Evolutionary conservation across 1,140 invertebrate genomes (phyloP), one percentile per base, ranked within the genome.

Genomic region (Lepidurus packardi): DNA sequence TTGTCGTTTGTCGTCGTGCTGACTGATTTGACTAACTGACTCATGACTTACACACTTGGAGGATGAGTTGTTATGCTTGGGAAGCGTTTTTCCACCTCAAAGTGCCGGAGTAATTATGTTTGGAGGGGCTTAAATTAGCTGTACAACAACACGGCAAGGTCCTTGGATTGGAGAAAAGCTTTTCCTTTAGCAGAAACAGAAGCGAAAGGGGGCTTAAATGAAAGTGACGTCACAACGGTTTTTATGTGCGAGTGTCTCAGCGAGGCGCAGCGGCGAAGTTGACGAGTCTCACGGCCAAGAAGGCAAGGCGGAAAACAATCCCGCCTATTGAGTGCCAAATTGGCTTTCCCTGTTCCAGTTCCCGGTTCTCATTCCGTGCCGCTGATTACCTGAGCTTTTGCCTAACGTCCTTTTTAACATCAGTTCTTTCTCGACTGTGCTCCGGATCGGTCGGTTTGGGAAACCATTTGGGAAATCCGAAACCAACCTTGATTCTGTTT

Each of bases 281-380:
- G 53, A 65, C 53, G 53, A 65, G 53, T 65, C 53, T 65, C 0
- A 65, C 53, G 53, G 53, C 53, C 53, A 65, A 65, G 53, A 65
- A 65, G 53, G 53, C 53, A 65, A 65, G 53, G 53, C 53, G 53
- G 53, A 65, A 65, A 65, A 65, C 53, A 65, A 65, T 65, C 53
- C 53, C 53, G 53, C 53, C 53, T 65, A 65, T 65, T 65, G 53
- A 65, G 53, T 65, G 53, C 53, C 53, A 65, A 65, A 65, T 65
- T 65, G 53, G 53, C 53, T 65, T 65, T n/a, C 53, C 53, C 21
- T 65, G 53, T 65, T 65, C 53, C 53, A 13, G 53, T 65, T 65
- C 53, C 53, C 53, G n/a, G 53, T 65, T 65, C 53, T 21, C 53
- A 65, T 65, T 11, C 53, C 53, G 21, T 21, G 16, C 53, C 16